These are phyloP conservation scores for Lutraria lutraria DNA, from an alignment of 2,888 invertebrate genomes.

Conservation along the genomic window DNA sequence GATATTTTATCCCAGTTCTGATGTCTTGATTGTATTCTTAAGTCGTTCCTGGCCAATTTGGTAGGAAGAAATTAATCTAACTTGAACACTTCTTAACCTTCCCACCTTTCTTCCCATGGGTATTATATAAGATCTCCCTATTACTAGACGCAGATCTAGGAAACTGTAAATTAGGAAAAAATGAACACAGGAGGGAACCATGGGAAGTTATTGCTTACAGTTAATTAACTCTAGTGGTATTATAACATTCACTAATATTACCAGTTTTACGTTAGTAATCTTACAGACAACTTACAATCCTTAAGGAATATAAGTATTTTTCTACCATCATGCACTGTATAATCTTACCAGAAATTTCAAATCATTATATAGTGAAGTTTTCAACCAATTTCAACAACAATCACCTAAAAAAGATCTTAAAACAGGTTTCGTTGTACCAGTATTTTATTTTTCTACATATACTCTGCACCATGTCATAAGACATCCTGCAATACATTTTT, in stretches of 20 bases:
- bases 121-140: slow-evolving; percentile 9
- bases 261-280: too few species aligned
- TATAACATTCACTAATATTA: too few species aligned
- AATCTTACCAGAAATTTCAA: too few species aligned
- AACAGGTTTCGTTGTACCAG: neutral
- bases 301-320: too few species aligned
- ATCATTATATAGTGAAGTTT: too few species aligned
- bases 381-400: too few species aligned
- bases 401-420: neutral
- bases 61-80: slow-evolving; percentile 9
- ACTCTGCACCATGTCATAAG: neutral
- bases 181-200: neutral
- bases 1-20: neutral
- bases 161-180: neutral
- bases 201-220: neutral
- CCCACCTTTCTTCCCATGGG: neutral
- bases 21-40: slow-evolving; percentile 2
- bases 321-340: too few species aligned
- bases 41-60: slow-evolving; percentile 9
- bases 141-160: neutral
- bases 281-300: too few species aligned
- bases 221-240: neutral
- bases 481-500: neutral
- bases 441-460: neutral
- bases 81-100: slow-evolving; percentile 12